Evolutionary conservation across 1,140 invertebrate species (phyloP), one percentile per base, ranked within the genome.

Genomic region (Drosophila baimaii): DNA sequence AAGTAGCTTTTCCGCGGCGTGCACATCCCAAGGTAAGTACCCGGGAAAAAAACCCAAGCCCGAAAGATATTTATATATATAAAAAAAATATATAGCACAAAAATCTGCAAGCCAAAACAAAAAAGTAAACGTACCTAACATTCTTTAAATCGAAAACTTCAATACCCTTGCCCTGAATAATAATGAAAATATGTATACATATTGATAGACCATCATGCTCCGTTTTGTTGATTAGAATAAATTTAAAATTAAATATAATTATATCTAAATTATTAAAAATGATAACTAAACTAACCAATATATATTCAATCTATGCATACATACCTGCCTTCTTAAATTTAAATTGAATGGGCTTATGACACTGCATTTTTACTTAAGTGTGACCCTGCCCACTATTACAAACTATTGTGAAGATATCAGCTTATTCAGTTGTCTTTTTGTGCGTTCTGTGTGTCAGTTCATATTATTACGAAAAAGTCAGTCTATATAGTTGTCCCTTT

Each of bases 1-100:
- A 99, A 96, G 97, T 99, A 93, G 98, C 98, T 93, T 99, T 99
- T 95, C 98, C 98, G 80, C 96, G 98, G 94, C 96, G 98, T 95
- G 97, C 97, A 95, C 98, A 99, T 95, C 98, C 98, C 94, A 99
- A 99, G 96, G 97, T 98, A 95, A 96, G 96, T 93, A 74, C 66
- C 62, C 46, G 41, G 52, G 69, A 33, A 35, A 65, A 58, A 29
- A 46, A 58, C 3, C 29, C 7, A 37, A 54, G n/a, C 17, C 19
- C n/a, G 17, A 57, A 39, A 52, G 19, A 6, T 29, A n/a, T 41
- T 17, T n/a, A 17, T n/a, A 15, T 31, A 5, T 27, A 35, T 27
- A 7, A 21, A 15, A 15, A 21, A 44, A 25, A 9, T 10, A 31
- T 9, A 9, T 41, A 9, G 3, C 13, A 15, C 27, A 6, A 7